Base-by-base conservation (phyloP, 2,797 vertebrate species). In the Macroramphosus scolopax region DNA sequence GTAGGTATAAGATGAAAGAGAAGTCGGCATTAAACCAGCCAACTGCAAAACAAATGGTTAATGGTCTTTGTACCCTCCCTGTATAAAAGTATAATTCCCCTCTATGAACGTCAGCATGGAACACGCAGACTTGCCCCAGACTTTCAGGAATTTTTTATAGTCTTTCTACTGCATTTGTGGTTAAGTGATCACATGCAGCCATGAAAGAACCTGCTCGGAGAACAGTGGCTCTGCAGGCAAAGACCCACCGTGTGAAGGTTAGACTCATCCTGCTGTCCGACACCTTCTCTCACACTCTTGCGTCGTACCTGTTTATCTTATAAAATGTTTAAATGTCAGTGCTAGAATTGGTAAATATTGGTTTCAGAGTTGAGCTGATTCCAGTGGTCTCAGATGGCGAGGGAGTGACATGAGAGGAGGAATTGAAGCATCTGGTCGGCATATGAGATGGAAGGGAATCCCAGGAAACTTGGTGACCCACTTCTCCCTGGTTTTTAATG, bases 401-500 rank as follows among this genome's bases (percentile, higher is more conserved):
- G 64, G 50, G 44, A 72, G 72, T 49, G 61, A 60, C 67, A 64
- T 9, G 44, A 58, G 60, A 51, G 58, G 48, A 54, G 63, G 56
- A 57, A 75, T 9, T 12, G 8, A 31, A 73, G 82, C 88, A 88
- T 88, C 82, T 89, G 85, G 82, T 44, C 50, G 46, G 74, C 80
- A 82, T 77, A 84, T 86, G 83, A 83, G 67, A 78, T 77, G 59
- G 64, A 76, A 79, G 83, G 84, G 87, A 87, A 84, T 87, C 84
- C 85, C 73, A 75, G 77, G 76, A 78, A 86, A 85, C 68, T 62
- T 68, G 55, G 54, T 83, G 81, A 86, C 82, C 85, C 81, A 87
- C 71, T 84, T 85, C 74, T 83, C 75, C 71, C 72, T 57, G 63
- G 5, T 71, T 77, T 77, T 83, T 77, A 77, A 80, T 80, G 80